These are phyloP conservation scores for Megalurothrips usitatus DNA, from an alignment of 2,888 invertebrate species.

Conservation along the genomic window DNA sequence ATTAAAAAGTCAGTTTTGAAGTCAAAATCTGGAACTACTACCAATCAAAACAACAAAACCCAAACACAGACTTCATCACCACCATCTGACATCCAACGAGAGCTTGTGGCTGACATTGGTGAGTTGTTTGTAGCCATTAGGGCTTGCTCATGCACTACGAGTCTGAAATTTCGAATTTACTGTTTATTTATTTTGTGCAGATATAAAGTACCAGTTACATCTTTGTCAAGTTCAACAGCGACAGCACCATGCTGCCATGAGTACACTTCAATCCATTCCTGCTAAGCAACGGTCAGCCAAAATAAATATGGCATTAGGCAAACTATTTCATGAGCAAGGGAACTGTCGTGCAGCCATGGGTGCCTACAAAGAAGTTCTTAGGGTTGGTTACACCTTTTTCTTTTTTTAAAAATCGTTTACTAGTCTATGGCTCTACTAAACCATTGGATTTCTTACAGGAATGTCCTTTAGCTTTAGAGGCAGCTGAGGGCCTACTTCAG, in stretches of 20 bases:
- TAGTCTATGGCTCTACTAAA: slow-evolving; percentile 17
- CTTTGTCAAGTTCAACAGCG: slow-evolving; percentile 63
- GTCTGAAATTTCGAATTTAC: neutral
- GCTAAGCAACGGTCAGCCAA: slow-evolving; percentile 65
- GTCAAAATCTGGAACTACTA: slow-evolving; percentile 44
- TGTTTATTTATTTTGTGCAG: slow-evolving; percentile 41
- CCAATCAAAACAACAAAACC: neutral
- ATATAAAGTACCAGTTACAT: slow-evolving; percentile 69
- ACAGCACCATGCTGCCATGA: slow-evolving; percentile 57
- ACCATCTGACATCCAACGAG: slow-evolving; percentile 49
- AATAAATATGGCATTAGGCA: slow-evolving; percentile 71
- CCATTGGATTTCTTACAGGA: slow-evolving; percentile 46
- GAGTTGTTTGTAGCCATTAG: slow-evolving; percentile 35
- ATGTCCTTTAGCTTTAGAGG: slow-evolving; percentile 70
- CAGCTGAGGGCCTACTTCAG: slow-evolving; percentile 65
- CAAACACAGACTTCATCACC: slow-evolving; percentile 29
- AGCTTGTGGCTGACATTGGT: slow-evolving; percentile 54
- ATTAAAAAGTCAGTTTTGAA: slow-evolving; percentile 59
- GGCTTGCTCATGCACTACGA: slow-evolving; percentile 8
- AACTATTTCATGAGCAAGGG: slow-evolving; percentile 64
- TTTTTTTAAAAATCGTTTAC: slow-evolving; percentile 26
- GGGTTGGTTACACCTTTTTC: slow-evolving; percentile 46
- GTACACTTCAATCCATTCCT: slow-evolving; percentile 53
- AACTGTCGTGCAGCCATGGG: slow-evolving; percentile 67
- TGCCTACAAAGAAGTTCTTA: slow-evolving; percentile 73